Conservation (phyloP, 2,113 vertebrate genomes). For the Puntigrus tetrazona region DNA sequence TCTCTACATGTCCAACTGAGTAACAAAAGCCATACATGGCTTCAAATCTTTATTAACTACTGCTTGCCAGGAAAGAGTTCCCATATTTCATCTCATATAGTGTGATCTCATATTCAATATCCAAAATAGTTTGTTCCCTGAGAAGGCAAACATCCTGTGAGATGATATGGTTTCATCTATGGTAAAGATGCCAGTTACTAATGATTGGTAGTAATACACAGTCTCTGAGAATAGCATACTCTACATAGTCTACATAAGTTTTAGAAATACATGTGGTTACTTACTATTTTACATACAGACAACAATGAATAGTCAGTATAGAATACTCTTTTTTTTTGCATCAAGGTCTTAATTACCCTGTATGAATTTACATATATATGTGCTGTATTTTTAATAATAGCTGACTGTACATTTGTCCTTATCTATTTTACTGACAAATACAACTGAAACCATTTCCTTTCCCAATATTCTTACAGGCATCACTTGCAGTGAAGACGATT, state of each 20-base stretch:
- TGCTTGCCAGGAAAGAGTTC: conserved; percentile 52
- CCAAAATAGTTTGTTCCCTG: conserved; percentile 37
- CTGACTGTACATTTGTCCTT: background rate
- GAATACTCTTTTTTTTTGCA: background rate
- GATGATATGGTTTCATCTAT: background rate
- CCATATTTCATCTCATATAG: conserved; percentile 45
- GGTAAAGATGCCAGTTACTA: background rate
- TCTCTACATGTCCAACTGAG: conserved; percentile 40
- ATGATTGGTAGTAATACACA: background rate
- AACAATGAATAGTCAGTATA: background rate
- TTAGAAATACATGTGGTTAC: too few species aligned
- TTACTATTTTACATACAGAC: background rate
- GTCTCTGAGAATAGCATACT: background rate
- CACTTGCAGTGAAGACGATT: background rate
- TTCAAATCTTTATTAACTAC: conserved; percentile 35
- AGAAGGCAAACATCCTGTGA: background rate
- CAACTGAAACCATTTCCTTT: background rate
- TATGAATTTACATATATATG: background rate
- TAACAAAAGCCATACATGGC: conserved; percentile 50
- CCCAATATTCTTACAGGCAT: background rate
- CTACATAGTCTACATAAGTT: too few species aligned
- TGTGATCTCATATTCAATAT: conserved; percentile 64
- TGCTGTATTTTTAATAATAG: background rate
- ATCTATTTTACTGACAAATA: background rate
- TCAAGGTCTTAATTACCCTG: background rate